phyloP scores from a whole-genome alignment of 1,140 invertebrate genomes.

The Philaenus spumarius region DNA sequence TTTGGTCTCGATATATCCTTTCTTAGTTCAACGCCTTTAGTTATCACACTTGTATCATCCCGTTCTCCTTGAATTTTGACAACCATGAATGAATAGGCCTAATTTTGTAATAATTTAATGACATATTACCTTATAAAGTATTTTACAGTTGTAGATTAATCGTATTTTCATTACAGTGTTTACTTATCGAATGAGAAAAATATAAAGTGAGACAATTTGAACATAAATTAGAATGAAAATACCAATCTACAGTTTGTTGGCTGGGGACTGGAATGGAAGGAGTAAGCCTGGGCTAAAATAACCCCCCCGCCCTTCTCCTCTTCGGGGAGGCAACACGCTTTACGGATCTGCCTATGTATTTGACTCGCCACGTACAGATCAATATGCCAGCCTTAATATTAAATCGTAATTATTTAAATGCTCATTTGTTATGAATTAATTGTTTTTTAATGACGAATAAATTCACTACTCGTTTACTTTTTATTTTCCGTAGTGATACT shows the following conservation, averaged over 20 bases:
- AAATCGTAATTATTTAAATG: not conserved
- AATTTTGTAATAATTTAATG: too few species aligned
- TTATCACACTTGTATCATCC: too few species aligned
- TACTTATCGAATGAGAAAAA: too few species aligned
- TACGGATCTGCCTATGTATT: slow-evolving; percentile 7
- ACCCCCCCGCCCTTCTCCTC: slow-evolving; percentile 13
- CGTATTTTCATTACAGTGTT: too few species aligned
- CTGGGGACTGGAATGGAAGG: slow-evolving; percentile 8
- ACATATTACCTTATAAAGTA: too few species aligned
- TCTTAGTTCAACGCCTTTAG: too few species aligned
- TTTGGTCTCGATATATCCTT: too few species aligned
- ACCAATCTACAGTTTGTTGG: not conserved
- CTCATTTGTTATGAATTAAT: not conserved
- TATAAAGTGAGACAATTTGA: too few species aligned
- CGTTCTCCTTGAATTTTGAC: too few species aligned
- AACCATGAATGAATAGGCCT: too few species aligned
- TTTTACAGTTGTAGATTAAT: too few species aligned
- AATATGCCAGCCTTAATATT: slow-evolving; percentile 11
- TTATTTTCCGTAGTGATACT: not conserved
- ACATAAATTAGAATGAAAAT: slow-evolving; percentile 12
- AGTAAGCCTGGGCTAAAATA: slow-evolving; percentile 19
- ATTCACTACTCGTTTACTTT: not conserved
- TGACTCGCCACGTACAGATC: slow-evolving; percentile 20
- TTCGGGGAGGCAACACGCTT: slow-evolving; percentile 11
- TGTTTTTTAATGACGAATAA: not conserved